Percentiles rank a stretch among this genome's conserved stretches.
These are phyloP conservation scores for Pammene aurita DNA, from an alignment of 2,888 invertebrate species.

Conservation along the genomic window DNA sequence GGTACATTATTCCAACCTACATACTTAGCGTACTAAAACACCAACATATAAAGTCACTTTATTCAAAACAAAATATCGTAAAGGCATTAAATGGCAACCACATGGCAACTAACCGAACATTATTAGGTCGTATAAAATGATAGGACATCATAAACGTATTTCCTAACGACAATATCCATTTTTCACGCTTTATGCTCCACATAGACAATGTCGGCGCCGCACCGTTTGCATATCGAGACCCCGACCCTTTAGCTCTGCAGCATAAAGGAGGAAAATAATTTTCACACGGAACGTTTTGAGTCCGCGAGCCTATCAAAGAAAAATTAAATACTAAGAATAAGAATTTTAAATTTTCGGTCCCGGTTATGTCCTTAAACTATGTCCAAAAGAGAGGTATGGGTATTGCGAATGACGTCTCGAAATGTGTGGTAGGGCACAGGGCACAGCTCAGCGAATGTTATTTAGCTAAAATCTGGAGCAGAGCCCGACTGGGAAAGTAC, in stretches of 20 bases:
- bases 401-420: too few relatives aligned
- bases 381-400: too few relatives aligned
- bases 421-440: too few relatives aligned
- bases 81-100: constrained; percentile 26
- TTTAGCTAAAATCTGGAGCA: too few relatives aligned
- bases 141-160: constrained; percentile 38
- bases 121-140: constrained; percentile 40
- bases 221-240: constrained; percentile 41
- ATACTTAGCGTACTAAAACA: not conserved
- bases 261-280: constrained; percentile 35
- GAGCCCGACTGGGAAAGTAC: too few relatives aligned
- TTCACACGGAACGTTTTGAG: constrained; percentile 44
- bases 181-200: constrained; percentile 36
- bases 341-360: too few relatives aligned
- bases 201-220: constrained; percentile 38
- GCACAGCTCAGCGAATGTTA: too few relatives aligned
- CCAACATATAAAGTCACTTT: not conserved
- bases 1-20: too few relatives aligned
- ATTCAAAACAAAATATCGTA: not conserved
- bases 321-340: too few relatives aligned
- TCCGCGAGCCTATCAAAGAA: too few relatives aligned
- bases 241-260: constrained; percentile 20
- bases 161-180: constrained; percentile 40
- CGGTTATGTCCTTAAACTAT: too few relatives aligned
- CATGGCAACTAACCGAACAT: constrained; percentile 36